These are phyloP conservation scores for Campopleginae sp. DNA, from an alignment of 2,888 invertebrate species.

Conservation along the genomic window DNA sequence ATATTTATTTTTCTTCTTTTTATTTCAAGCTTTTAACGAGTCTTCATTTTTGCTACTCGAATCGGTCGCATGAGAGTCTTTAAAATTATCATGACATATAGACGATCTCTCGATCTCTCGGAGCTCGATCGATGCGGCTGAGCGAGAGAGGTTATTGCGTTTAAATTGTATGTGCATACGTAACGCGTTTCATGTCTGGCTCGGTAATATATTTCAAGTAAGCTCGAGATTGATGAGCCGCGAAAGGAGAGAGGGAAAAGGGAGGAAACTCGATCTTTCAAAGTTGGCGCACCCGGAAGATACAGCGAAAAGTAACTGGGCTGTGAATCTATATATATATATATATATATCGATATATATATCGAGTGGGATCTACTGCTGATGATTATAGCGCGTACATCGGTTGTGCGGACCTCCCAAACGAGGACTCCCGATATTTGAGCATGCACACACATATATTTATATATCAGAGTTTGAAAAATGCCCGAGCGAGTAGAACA, in stretches of 20 bases:
- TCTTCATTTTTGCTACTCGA: not conserved
- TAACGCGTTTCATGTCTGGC: constrained; percentile 11
- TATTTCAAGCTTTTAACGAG: not conserved
- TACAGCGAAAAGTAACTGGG: constrained; percentile 47
- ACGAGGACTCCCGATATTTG: constrained; percentile 54
- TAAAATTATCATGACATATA: not conserved
- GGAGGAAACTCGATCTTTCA: constrained; percentile 27
- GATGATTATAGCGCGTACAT: constrained; percentile 57
- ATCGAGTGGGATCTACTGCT: not conserved
- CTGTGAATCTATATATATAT: constrained; percentile 1
- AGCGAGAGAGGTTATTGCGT: constrained; percentile 21
- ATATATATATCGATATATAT: not conserved
- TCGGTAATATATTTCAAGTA: constrained; percentile 38
- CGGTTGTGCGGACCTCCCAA: constrained; percentile 48
- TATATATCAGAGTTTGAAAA: constrained; percentile 45
- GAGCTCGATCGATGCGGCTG: not conserved
- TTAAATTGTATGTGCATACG: constrained; percentile 46
- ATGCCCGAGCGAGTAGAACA: constrained; percentile 55
- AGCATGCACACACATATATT: constrained; percentile 6
- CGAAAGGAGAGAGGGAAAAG: constrained; percentile 12
- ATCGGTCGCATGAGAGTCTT: not conserved
- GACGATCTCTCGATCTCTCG: not conserved
- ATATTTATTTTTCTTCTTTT: not conserved
- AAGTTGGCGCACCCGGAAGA: constrained; percentile 65
- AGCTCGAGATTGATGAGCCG: constrained; percentile 61